Percentiles rank a stretch among this genome's conserved stretches.
Conservation (phyloP, 2,888 invertebrate genomes). For the Heliconius charithonia region DNA sequence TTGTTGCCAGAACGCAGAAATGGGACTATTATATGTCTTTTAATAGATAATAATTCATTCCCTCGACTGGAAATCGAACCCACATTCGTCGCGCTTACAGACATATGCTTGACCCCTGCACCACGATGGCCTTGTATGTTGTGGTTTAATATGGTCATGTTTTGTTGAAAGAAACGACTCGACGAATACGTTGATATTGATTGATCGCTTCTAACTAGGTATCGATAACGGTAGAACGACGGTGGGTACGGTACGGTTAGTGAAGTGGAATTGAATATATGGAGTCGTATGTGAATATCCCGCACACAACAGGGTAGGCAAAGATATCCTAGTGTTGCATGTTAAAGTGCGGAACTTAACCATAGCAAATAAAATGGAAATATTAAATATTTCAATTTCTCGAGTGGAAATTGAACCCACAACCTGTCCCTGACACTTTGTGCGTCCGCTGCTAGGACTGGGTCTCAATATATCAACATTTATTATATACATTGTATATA, state of each 20-base stretch:
- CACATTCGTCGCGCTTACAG: not conserved
- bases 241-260: not conserved
- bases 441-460: no score
- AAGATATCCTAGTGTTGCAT: no score
- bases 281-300: no score
- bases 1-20: not conserved
- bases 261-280: no score
- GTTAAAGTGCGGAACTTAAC: not conserved
- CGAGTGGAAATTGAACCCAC: no score
- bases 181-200: not conserved
- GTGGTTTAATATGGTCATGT: constrained; percentile 8
- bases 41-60: not conserved
- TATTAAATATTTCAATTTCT: no score
- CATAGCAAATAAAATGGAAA: no score
- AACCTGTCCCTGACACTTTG: no score
- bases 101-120: not conserved
- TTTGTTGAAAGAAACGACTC: constrained; percentile 10
- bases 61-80: not conserved
- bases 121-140: not conserved
- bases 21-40: no score
- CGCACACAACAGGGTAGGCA: no score
- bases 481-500: not conserved
- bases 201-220: not conserved
- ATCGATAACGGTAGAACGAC: not conserved
- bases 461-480: not conserved